Percentiles rank a stretch among this genome's conserved stretches.
These are phyloP conservation scores for Stenodema calcarata DNA, from an alignment of 2,888 invertebrate genomes.

Conservation along the genomic window DNA sequence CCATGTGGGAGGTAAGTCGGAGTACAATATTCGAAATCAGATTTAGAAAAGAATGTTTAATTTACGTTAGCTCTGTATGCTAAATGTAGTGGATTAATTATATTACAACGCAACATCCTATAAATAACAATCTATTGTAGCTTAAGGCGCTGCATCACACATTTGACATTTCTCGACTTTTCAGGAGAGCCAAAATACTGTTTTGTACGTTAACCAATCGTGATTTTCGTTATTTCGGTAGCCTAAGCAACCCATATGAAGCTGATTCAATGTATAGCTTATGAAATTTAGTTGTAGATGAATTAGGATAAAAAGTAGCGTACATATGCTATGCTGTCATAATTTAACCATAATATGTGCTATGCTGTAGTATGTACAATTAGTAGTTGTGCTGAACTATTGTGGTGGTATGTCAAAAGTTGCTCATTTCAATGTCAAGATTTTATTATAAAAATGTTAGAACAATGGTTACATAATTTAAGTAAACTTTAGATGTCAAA, in stretches of 20 bases:
- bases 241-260: not conserved
- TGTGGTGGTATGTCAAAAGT: not conserved
- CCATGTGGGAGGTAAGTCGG: constrained; percentile 89
- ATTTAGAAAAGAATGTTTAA: too few species aligned
- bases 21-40: not conserved
- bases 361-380: not conserved
- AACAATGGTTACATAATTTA: not conserved
- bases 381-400: not conserved
- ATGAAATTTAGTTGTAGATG: not conserved
- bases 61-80: too few species aligned
- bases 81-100: too few species aligned
- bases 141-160: not conserved
- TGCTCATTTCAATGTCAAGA: not conserved
- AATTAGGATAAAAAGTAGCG: not conserved
- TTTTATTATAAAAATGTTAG: not conserved
- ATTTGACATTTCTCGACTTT: not conserved
- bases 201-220: not conserved
- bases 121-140: too few species aligned
- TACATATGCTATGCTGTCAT: not conserved
- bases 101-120: too few species aligned
- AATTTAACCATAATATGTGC: not conserved
- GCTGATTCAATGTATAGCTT: not conserved
- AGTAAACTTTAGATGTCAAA: too few species aligned
- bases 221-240: not conserved
- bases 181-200: not conserved